phyloP scores from a whole-genome alignment of 2,888 invertebrate genomes.

The Gnatocerus cornutus region DNA sequence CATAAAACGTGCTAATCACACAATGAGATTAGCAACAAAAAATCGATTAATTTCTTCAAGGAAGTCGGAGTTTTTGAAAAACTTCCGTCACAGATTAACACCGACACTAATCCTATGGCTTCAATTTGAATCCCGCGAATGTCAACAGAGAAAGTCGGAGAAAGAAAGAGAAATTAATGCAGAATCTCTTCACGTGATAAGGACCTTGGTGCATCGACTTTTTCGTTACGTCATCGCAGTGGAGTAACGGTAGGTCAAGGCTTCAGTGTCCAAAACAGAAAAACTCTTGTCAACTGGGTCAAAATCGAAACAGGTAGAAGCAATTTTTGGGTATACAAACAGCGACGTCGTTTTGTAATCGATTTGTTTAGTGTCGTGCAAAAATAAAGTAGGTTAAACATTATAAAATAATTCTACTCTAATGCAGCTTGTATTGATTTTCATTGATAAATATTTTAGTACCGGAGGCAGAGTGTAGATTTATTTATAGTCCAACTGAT shows the following conservation, averaged over 20 bases:
- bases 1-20: conserved; percentile 16
- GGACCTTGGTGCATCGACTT: conserved; percentile 33
- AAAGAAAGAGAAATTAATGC: conserved; percentile 23
- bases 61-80: background rate
- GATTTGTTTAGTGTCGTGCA: too few relatives aligned
- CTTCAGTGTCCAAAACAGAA: conserved; percentile 9
- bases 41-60: conserved; percentile 3
- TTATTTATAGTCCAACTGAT: too few relatives aligned
- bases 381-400: too few relatives aligned
- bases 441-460: too few relatives aligned
- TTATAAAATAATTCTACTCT: too few relatives aligned
- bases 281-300: background rate
- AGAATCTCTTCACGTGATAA: conserved; percentile 22
- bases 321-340: too few relatives aligned
- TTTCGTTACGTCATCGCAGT: conserved; percentile 23
- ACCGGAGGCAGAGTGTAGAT: too few relatives aligned
- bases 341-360: too few relatives aligned
- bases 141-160: conserved; percentile 18
- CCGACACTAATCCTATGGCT: background rate
- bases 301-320: background rate
- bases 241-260: conserved; percentile 45
- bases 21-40: too few relatives aligned
- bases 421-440: too few relatives aligned
- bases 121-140: background rate
- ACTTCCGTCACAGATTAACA: conserved; percentile 9